A percentile compares a stretch with the other conserved stretches of the same genome.
phyloP scores from a whole-genome alignment of 2,797 vertebrate genomes.

The Diceros bicornis region DNA sequence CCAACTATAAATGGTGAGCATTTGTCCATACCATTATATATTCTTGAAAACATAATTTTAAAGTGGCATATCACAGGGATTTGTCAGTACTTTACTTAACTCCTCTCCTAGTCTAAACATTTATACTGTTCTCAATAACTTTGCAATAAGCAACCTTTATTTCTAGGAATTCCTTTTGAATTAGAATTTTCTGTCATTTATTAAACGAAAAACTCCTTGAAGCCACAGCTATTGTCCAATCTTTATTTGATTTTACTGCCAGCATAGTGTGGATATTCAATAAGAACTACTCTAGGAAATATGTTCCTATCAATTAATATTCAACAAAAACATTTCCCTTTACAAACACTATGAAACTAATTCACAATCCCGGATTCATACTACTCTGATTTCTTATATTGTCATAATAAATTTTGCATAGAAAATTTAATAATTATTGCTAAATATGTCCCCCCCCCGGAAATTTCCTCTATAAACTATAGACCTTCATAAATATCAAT shows the following conservation, averaged over 20 bases:
- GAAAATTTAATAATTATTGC: conserved; percentile 58
- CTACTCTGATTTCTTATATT: conserved; percentile 18
- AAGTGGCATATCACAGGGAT: neutral
- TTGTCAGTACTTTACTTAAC: conserved; percentile 18
- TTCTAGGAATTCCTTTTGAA: conserved; percentile 30
- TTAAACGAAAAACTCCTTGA: conserved; percentile 60
- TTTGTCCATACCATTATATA: neutral
- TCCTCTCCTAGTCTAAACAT: neutral
- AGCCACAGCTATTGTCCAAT: conserved; percentile 4
- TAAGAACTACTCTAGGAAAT: conserved; percentile 49
- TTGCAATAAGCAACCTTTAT: conserved; percentile 15
- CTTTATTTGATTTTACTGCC: neutral
- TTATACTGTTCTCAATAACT: neutral
- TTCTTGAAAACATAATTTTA: conserved; percentile 30
- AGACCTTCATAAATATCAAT: conserved; percentile 32
- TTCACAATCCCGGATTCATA: conserved; percentile 7
- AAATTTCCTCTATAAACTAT: conserved; percentile 9
- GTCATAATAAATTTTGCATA: conserved; percentile 14
- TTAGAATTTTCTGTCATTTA: conserved; percentile 37
- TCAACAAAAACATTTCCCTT: conserved; percentile 53
- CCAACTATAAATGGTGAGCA: conserved; percentile 13
- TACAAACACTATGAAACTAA: conserved; percentile 49
- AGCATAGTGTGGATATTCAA: neutral
- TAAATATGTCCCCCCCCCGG: neutral
- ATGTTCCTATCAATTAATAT: conserved; percentile 21